phyloP scores from a whole-genome alignment of 2,797 vertebrate genomes.

The Choloepus didactylus region DNA sequence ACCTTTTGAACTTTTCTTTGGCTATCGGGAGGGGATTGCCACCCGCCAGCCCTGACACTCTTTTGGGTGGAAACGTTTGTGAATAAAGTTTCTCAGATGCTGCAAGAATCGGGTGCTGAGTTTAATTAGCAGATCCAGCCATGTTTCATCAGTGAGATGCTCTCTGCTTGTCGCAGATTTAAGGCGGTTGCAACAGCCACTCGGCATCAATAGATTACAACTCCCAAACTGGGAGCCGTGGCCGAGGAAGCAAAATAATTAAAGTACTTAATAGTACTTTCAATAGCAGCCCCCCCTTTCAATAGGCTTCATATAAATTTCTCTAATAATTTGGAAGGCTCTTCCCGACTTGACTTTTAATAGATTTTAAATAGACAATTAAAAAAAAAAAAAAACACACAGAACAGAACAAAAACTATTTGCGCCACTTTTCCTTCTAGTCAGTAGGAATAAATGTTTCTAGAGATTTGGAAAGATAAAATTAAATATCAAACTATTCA shows the following conservation, averaged over 20 bases:
- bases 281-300: not conserved
- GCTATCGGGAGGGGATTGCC: not conserved
- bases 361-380: constrained; percentile 71
- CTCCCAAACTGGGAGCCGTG: constrained; percentile 65
- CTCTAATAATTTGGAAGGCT: constrained; percentile 23
- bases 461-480: constrained; percentile 70
- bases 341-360: constrained; percentile 56
- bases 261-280: constrained; percentile 7
- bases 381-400: constrained; percentile 47
- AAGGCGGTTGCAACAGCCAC: not conserved
- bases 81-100: constrained; percentile 50
- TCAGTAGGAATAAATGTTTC: constrained; percentile 24
- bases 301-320: constrained; percentile 46
- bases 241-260: not conserved
- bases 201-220: constrained; percentile 35
- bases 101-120: not conserved
- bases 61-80: not conserved
- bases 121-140: constrained; percentile 45
- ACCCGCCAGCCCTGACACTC: not conserved
- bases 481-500: constrained; percentile 62
- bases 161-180: not conserved
- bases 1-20: constrained; percentile 50
- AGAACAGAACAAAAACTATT: not conserved
- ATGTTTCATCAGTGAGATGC: not conserved
- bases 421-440: not conserved